Conservation (phyloP, 1,140 invertebrate genomes). For the Bactericera cockerelli region DNA sequence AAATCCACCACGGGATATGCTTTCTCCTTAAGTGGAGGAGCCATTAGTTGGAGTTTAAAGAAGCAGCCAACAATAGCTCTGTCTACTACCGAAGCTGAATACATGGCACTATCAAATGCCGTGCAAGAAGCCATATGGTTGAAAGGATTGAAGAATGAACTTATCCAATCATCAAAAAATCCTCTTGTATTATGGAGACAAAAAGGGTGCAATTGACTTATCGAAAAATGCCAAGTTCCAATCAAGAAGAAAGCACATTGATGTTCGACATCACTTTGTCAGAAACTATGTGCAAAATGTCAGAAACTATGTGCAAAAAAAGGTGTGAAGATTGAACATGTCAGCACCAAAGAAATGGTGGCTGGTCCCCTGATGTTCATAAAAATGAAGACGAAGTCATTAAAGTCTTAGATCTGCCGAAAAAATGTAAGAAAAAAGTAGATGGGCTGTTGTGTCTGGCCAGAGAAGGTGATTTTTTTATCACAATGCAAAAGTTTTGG, state of each 20-base stretch:
- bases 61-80: constrained; percentile 13
- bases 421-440: no score
- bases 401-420: no score
- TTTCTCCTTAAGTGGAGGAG: constrained; percentile 20
- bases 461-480: no score
- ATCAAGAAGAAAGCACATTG: constrained; percentile 26
- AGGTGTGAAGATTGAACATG: neutral
- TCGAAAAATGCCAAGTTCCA: constrained; percentile 27
- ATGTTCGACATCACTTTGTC: constrained; percentile 26
- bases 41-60: constrained; percentile 23
- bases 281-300: constrained; percentile 10
- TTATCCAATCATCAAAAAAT: neutral
- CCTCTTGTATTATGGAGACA: constrained; percentile 14
- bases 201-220: constrained; percentile 24
- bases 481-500: no score
- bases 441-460: no score
- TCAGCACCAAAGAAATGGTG: neutral
- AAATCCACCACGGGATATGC: constrained; percentile 26
- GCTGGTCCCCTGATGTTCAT: neutral
- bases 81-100: constrained; percentile 17
- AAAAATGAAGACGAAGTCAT: no score
- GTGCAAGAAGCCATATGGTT: constrained; percentile 12
- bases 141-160: constrained; percentile 11
- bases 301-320: neutral
- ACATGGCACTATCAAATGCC: constrained; percentile 13